Conservation (phyloP, 1,140 invertebrate genomes). For the Drosophila sturtevanti region DNA sequence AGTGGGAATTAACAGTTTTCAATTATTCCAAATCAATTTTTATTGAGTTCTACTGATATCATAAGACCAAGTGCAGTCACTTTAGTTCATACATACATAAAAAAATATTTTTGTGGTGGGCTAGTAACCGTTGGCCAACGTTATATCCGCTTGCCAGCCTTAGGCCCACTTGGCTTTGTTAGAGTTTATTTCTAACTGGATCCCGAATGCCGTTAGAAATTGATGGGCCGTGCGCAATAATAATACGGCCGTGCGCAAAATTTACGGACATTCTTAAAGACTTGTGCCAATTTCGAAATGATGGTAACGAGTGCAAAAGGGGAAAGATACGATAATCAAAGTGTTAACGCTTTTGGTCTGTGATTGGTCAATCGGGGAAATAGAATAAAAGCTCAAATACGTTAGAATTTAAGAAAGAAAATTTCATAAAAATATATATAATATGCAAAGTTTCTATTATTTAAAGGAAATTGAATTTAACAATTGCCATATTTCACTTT, state of each 20-base stretch:
- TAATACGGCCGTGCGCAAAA: slow-evolving; percentile 65
- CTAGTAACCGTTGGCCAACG: slow-evolving; percentile 59
- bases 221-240: slow-evolving; percentile 60
- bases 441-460: no score
- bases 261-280: slow-evolving; percentile 55
- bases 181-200: slow-evolving; percentile 68
- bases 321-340: slow-evolving; percentile 45
- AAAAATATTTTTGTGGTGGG: slow-evolving; percentile 29
- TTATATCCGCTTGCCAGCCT: slow-evolving; percentile 44
- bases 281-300: slow-evolving; percentile 66
- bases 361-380: neutral
- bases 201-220: slow-evolving; percentile 18
- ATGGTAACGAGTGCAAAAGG: slow-evolving; percentile 56
- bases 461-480: no score
- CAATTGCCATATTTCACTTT: no score
- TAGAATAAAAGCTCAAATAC: neutral
- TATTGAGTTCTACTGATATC: slow-evolving; percentile 32
- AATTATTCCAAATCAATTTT: slow-evolving; percentile 37
- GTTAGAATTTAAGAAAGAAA: neutral
- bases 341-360: slow-evolving; percentile 32
- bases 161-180: slow-evolving; percentile 65
- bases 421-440: no score
- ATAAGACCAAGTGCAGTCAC: neutral
- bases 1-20: slow-evolving; percentile 25
- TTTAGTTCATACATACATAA: slow-evolving; percentile 17